These are phyloP conservation scores for Diprion similis DNA, from an alignment of 1,140 invertebrate genomes.

Conservation along the genomic window DNA sequence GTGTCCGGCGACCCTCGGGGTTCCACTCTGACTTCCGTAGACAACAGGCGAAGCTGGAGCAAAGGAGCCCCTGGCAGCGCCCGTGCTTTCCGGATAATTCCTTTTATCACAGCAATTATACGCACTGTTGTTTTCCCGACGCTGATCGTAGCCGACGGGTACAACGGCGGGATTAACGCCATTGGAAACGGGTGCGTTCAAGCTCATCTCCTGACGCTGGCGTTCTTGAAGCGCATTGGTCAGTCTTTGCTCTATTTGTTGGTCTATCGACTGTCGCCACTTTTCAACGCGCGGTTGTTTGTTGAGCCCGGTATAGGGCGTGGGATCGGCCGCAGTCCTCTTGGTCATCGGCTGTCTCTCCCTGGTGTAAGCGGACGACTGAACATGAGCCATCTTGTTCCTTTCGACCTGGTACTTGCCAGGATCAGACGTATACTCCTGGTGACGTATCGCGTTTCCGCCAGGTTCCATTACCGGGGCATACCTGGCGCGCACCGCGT, in stretches of 20 bases:
- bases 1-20: constrained; percentile 23
- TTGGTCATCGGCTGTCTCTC: constrained; percentile 29
- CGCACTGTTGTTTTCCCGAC: constrained; percentile 35
- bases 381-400: constrained; percentile 22
- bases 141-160: constrained; percentile 38
- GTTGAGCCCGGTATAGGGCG: constrained; percentile 42
- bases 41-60: constrained; percentile 34
- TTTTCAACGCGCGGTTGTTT: constrained; percentile 62
- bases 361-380: constrained; percentile 16
- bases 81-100: constrained; percentile 42
- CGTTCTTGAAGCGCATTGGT: constrained; percentile 45
- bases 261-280: constrained; percentile 63
- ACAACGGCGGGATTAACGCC: constrained; percentile 35
- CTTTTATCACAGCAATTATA: constrained; percentile 57
- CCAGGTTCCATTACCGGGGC: constrained; percentile 27
- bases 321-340: constrained; percentile 52
- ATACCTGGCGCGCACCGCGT: constrained; percentile 8
- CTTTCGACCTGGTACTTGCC: constrained; percentile 45
- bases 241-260: constrained; percentile 65
- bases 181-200: constrained; percentile 41
- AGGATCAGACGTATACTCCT: constrained; percentile 43
- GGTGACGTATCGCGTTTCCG: constrained; percentile 32
- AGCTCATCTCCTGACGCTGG: constrained; percentile 45
- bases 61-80: constrained; percentile 30
- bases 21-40: constrained; percentile 29